Conservation (phyloP, 1,140 invertebrate species). For the Zaprionus taronus region DNA sequence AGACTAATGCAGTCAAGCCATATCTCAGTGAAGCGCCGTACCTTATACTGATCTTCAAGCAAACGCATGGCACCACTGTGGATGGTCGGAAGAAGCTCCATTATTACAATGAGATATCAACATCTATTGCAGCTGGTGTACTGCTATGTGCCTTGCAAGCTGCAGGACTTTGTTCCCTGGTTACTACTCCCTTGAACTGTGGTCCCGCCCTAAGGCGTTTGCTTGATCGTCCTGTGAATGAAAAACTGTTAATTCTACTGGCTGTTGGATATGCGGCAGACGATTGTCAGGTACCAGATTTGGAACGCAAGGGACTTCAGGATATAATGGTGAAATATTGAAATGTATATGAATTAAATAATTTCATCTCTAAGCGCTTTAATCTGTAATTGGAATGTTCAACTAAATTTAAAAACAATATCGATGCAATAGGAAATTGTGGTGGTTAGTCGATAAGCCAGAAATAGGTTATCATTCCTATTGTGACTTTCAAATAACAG, state of each 20-base stretch:
- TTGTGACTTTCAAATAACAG: constrained; percentile 7
- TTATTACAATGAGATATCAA: constrained; percentile 96
- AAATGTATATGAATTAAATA: background rate
- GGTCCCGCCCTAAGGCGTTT: constrained; percentile 90
- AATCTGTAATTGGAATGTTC: background rate
- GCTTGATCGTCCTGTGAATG: constrained; percentile 90
- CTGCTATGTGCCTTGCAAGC: constrained; percentile 94
- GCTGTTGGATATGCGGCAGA: constrained; percentile 93
- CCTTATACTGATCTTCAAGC: constrained; percentile 94
- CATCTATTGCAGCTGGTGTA: constrained; percentile 92
- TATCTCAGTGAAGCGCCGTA: constrained; percentile 95
- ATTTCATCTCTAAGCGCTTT: background rate
- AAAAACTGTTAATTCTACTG: constrained; percentile 92
- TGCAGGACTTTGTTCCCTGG: constrained; percentile 92
- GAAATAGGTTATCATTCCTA: background rate
- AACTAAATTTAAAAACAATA: constrained; percentile 8
- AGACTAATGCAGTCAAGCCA: constrained; percentile 92
- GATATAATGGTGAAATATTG: constrained; percentile 87
- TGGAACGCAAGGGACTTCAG: constrained; percentile 89
- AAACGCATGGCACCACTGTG: constrained; percentile 89
- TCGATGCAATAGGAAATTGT: background rate
- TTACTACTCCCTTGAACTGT: constrained; percentile 95
- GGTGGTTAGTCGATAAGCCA: constrained; percentile 18
- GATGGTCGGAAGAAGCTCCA: constrained; percentile 91
- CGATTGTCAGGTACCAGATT: constrained; percentile 91